Evolutionary conservation across 1,140 invertebrate species (phyloP), one percentile per base, ranked within the genome.

Genomic region (Oedothorax gibbosus): DNA sequence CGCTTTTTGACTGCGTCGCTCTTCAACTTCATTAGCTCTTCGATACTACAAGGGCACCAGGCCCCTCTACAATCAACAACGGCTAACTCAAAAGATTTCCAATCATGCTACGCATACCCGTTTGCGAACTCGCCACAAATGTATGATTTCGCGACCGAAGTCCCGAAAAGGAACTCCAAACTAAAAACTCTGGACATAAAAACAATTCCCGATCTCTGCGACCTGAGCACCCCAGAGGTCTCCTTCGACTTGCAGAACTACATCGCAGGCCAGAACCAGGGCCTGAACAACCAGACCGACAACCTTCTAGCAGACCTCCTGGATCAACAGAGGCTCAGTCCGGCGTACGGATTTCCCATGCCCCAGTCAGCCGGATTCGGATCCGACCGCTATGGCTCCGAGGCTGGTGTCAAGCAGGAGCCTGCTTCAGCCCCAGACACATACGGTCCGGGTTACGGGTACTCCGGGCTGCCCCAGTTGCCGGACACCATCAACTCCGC

Each of bases 191-290:
- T 77, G 49, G 75, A 78, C 54, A 21, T 64, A 53, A 72, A 50
- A 62, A 20, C 68, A 51, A 68, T 71, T 0, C 35, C 75, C 18
- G 85, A 80, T 66, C 69, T 84, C 10, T 51, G 86, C 21, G 87
- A 87, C 80, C 86, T 87, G 53, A 87, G 76, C 65, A 80, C 87
- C 64, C 87, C 87, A 10, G 87, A 87, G 53, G 83, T 87, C 49
- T 87, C 87, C 5, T 87, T 87, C 64, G 86, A 87, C 72, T 60
- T 87, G 14, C 87, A 87, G 21, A 84, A 83, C 21, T 87, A 86
- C 49, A 87, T 87, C 15, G 72, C 85, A 20, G 60, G 53, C 20
- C 56, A 53, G 15, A 80, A 80, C 50, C 68, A 80, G 14, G 53
- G 56, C 9, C 76, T 69, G 7, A 14, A 20, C 6, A 69, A 86